Evolutionary conservation across 2,888 invertebrate genomes (phyloP), one percentile per base, ranked within the genome.

Genomic region (Stegophylla sp.): DNA sequence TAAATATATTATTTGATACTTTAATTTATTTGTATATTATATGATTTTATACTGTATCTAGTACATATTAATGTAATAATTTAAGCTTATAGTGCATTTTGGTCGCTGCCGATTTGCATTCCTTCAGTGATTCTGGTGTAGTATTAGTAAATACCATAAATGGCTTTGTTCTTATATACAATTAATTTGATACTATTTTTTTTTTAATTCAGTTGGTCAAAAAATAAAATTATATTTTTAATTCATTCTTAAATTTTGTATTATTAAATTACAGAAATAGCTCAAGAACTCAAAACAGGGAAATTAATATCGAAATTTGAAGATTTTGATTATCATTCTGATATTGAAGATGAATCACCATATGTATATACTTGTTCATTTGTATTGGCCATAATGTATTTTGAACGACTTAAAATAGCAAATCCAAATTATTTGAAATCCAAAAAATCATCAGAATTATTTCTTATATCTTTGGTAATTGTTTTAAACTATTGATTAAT

Each of bases 361-460:
- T 94, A 93, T 86, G 92, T 95, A 83, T 94, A 96, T 12, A 97
- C 98, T 0, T 96, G 96, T 86, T 94, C 97, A 17, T 90, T 98
- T 77, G 93, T 98, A 84, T 90, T 98, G 85, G 97, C 98, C 43
- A 89, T 98, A 85, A 90, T 98, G 64, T 98, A 98, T 88, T 89
- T 98, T 85, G 97, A 98, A 88, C 91, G 97, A 83, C 90, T 98
- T 77, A 92, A 93, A 86, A 89, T 89, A 83, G 89, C 90, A 85
- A 94, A 95, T 88, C 93, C 94, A 0, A 91, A 92, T 84, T 97
- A 96, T 87, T 89, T 97, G 83, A 90, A 92, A 84, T 89, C 90
- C 85, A 91, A 95, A 72, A 91, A 94, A 45, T 96, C 98, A 43
- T 93, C 95, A 45, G 96, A 98, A 86, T 90, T 98, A 82, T 98